Evolutionary conservation across 2,797 vertebrate genomes (phyloP).

Genomic region (Momotus momota): DNA sequence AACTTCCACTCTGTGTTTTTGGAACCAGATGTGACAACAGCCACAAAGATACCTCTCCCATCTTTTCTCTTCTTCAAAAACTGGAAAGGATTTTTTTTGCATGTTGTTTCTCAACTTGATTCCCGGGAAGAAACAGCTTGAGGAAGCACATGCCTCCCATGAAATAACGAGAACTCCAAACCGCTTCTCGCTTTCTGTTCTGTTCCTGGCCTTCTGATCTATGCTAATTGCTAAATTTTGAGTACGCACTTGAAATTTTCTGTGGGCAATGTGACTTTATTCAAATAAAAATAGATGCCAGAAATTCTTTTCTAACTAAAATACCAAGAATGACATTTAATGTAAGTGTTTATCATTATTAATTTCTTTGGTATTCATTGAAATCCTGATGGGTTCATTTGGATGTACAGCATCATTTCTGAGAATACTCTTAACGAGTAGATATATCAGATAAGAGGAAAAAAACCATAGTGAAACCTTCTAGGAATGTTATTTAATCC

Average conservation of each 20-base stretch:
- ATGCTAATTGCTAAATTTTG: constrained; percentile 69
- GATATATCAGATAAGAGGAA: not conserved
- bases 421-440: not conserved
- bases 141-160: constrained; percentile 21
- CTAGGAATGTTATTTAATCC: constrained; percentile 10
- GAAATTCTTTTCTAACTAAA: constrained; percentile 64
- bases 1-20: not conserved
- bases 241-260: constrained; percentile 59
- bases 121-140: constrained; percentile 45
- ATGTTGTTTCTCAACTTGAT: constrained; percentile 30
- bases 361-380: constrained; percentile 74
- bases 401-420: constrained; percentile 23
- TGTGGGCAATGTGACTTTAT: constrained; percentile 65
- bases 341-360: constrained; percentile 73
- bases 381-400: constrained; percentile 58
- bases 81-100: not conserved
- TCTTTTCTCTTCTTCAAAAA: not conserved
- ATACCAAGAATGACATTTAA: constrained; percentile 75
- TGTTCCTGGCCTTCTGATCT: constrained; percentile 68
- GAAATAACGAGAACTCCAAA: constrained; percentile 54
- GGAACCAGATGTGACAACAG: not conserved
- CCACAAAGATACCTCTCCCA: not conserved
- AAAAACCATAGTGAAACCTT: constrained; percentile 10
- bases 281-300: constrained; percentile 68
- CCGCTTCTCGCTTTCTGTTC: constrained; percentile 17